A percentile compares a stretch with the other conserved stretches of the same genome.
Conservation (phyloP, 2,888 invertebrate species). For the Xanthorhoe spadicearia region DNA sequence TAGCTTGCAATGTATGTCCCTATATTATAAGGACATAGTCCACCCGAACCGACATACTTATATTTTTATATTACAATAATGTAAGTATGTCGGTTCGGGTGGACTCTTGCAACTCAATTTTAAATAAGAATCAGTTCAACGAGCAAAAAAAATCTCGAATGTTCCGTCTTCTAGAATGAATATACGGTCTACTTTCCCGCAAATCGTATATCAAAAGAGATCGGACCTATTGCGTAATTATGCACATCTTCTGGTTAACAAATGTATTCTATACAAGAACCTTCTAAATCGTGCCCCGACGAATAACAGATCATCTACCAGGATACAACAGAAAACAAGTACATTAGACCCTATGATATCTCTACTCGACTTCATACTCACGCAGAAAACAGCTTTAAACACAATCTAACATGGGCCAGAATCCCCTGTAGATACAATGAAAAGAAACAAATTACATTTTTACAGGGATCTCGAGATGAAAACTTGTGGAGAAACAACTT, state of each 20-base stretch:
- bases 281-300: neutral
- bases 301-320: conserved; percentile 11
- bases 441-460: conserved; percentile 58
- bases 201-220: too few relatives aligned
- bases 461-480: conserved; percentile 53
- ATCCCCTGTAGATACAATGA: conserved; percentile 27
- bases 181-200: too few relatives aligned
- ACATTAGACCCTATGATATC: conserved; percentile 15
- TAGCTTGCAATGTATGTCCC: too few relatives aligned
- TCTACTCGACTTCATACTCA: conserved; percentile 35
- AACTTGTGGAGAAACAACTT: conserved; percentile 46
- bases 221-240: neutral
- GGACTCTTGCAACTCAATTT: too few relatives aligned
- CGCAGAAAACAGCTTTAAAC: conserved; percentile 27
- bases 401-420: conserved; percentile 11
- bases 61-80: too few relatives aligned
- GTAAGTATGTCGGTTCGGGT: too few relatives aligned
- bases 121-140: too few relatives aligned
- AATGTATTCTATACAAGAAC: neutral
- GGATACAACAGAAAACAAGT: conserved; percentile 8
- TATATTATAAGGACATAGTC: too few relatives aligned
- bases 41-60: too few relatives aligned
- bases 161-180: neutral
- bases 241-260: neutral
- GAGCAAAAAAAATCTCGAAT: too few relatives aligned